Conservation (phyloP, 2,113 vertebrate genomes). For the Sinocyclocheilus rhinocerous region DNA sequence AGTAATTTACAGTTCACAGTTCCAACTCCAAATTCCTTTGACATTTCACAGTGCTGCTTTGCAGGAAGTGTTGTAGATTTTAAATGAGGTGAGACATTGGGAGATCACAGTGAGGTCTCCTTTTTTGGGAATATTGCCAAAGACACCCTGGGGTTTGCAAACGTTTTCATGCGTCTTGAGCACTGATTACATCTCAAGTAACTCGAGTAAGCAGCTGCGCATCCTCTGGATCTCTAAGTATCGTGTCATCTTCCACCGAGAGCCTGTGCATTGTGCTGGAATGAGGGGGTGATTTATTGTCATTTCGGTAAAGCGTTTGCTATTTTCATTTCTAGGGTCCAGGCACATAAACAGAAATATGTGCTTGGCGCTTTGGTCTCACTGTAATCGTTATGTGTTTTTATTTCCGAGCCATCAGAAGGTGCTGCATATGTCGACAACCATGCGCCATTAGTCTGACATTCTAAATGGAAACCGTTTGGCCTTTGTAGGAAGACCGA, state of each 20-base stretch:
- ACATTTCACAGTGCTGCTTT: background rate
- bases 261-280: background rate
- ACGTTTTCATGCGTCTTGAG: constrained; percentile 8
- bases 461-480: constrained; percentile 60
- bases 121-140: background rate
- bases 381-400: constrained; percentile 63
- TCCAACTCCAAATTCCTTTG: background rate
- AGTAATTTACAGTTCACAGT: background rate
- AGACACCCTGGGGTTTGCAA: constrained; percentile 39
- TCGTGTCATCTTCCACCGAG: background rate
- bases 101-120: background rate
- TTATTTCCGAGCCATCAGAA: constrained; percentile 65
- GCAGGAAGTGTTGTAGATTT: background rate
- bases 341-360: constrained; percentile 6
- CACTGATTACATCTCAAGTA: constrained; percentile 31
- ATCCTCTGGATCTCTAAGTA: constrained; percentile 7
- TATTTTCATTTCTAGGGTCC: constrained; percentile 52
- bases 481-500: constrained; percentile 68
- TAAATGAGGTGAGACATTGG: background rate
- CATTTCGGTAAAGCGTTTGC: background rate
- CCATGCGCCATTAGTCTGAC: constrained; percentile 56
- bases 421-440: constrained; percentile 19
- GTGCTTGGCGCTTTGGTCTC: background rate
- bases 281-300: constrained; percentile 37
- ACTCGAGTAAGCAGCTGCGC: constrained; percentile 22